A percentile compares a stretch with the other conserved stretches of the same genome.
phyloP scores from a whole-genome alignment of 2,888 invertebrate species.

The Anoplius nigerrimus region DNA sequence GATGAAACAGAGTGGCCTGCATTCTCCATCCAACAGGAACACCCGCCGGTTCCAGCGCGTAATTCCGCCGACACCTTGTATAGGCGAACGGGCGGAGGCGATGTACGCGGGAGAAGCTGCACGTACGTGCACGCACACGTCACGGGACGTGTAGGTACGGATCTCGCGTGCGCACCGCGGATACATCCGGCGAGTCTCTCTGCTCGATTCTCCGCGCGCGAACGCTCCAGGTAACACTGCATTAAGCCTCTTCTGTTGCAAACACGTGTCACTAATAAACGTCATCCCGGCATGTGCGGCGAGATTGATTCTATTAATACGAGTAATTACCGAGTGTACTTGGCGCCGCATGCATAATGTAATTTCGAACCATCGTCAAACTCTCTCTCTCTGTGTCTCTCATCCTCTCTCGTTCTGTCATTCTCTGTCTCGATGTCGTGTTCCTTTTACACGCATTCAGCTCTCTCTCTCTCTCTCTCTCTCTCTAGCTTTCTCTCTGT shows the following conservation, averaged over 20 bases:
- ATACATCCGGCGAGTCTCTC: no score
- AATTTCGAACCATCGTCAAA: constrained; percentile 37
- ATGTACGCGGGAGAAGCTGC: no score
- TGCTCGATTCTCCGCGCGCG: no score
- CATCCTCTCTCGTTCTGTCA: constrained; percentile 1
- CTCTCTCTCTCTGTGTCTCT: constrained; percentile 1
- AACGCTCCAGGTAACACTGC: constrained; percentile 20
- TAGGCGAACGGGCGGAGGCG: no score
- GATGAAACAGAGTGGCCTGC: no score
- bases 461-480: constrained; percentile 5
- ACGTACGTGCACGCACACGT: no score
- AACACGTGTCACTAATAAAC: constrained; percentile 60
- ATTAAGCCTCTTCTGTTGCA: constrained; percentile 49
- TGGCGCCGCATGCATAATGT: constrained; percentile 60
- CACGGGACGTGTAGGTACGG: no score
- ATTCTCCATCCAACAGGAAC: no score
- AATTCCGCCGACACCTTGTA: no score
- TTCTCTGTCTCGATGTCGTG: no score
- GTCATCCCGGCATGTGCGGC: constrained; percentile 54
- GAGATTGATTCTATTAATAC: constrained; percentile 62
- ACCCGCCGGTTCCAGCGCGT: no score
- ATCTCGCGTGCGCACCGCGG: no score
- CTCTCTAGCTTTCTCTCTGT: background rate
- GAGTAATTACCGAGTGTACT: constrained; percentile 60
- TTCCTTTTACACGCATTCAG: background rate